Evolutionary conservation across 2,113 vertebrate species (phyloP), one percentile per base, ranked within the genome.

Genomic region (Theristicus caerulescens): DNA sequence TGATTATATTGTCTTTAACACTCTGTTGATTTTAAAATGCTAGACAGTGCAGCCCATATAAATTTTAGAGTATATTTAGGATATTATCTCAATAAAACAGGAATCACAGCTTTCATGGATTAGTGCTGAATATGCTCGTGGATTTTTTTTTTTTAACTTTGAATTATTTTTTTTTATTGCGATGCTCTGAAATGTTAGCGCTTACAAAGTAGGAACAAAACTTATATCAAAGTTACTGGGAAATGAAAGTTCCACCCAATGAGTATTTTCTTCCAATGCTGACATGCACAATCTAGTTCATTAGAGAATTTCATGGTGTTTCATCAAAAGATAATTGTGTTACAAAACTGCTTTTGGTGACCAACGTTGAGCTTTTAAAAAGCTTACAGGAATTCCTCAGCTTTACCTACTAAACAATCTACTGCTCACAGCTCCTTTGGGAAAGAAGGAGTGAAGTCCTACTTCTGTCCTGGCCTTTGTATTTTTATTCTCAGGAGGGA

Each of bases 181-280:
- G 54, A 2, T 82, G 36, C 31, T 78, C 42, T 80, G 36, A 82
- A 91, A 71, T 73, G 12, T 29, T 69, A 73, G 25, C 42, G 36
- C 51, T 93, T 73, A 38, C 62, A 22, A 88, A 86, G 21, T 25
- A 73, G 80, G 76, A 86, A 66, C 32, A 84, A 82, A 82, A 54
- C 12, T 84, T 74, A 0, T 46, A 71, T 92, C 62, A 54, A 21
- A 77, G 57, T 82, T 93, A 80, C 55, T 77, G 67, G 78, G 84
- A 94, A 95, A 85, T 80, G 57, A 57, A 90, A 55, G 84, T 95
- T 87, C 58, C 62, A 82, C 89, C 70, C 93, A 73, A 3, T 93
- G 62, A 80, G 46, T 73, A 6, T 66, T 93, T 95, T 96, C 93
- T 95, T 89, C 88, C 94, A 77, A 2, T 73, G 89, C 89, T 89